Evolutionary conservation across 2,797 vertebrate genomes (phyloP), one percentile per base, ranked within the genome.

Genomic region (Sciurus vulgaris): DNA sequence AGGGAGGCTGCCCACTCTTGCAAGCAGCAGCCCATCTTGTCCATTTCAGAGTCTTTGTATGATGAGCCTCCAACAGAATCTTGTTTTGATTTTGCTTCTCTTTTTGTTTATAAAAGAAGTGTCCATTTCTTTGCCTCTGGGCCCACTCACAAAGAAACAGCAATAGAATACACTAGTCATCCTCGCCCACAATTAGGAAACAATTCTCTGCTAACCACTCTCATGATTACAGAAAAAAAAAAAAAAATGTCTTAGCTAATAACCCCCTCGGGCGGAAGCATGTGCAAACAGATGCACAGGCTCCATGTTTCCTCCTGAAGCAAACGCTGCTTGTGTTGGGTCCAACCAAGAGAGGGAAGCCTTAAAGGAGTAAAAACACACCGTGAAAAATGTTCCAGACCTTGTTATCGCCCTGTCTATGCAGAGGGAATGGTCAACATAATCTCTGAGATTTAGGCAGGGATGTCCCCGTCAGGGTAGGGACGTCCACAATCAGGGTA

Each of bases 21-120:
- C 65, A 78, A 61, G 24, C 30, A 76, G 87, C 47, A 49, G 47
- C 63, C 54, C 67, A 67, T 96, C 84, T 94, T 90, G 54, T 49
- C 63, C 38, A 1, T 63, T 54, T 91, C 47, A 67, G 73, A 76
- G 63, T 38, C 93, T 92, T 91, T 94, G 93, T 47, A 3, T 86
- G 59, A 82, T 41, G 92, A 95, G 73, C 86, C 20, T 84, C 91
- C 63, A 79, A 88, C 85, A 47, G 51, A 83, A n/a, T 17, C 97
- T 96, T 97, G 97, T 97, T 97, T 98, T 96, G 95, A 96, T 93
- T 96, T 90, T 97, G 89, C 83, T 93, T 93, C 92, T 85, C 87
- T 79, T 90, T 94, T 86, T 97, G 92, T 96, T 97, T 97, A 90
- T 93, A 56, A 95, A 93, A 96, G 97, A 96, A 84, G 97, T 96